Evolutionary conservation across 2,888 invertebrate species (phyloP).

Genomic region (Tanytarsus gracilentus): DNA sequence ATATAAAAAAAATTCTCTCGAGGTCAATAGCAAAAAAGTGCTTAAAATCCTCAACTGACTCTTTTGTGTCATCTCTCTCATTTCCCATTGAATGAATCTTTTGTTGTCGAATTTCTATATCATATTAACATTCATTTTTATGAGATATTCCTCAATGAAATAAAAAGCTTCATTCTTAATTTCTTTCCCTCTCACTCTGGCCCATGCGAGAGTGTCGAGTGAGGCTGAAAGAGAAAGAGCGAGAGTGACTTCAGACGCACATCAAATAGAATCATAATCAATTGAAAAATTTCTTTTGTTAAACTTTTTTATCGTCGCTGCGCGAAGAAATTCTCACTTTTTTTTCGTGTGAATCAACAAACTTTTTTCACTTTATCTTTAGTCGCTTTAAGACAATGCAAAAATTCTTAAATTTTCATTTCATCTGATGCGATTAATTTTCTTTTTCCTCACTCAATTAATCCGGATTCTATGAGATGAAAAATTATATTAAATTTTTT

Average conservation of each 20-base stretch:
- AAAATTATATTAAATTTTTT: background rate
- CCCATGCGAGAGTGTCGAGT: background rate
- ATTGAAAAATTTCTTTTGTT: conserved; percentile 19
- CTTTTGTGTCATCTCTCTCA: conserved; percentile 18
- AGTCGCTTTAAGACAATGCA: background rate
- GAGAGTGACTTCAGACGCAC: conserved; percentile 6
- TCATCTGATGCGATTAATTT: background rate
- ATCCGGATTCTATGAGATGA: background rate
- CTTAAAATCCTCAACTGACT: conserved; percentile 4
- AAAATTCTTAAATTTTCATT: background rate
- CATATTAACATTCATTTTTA: conserved; percentile 19
- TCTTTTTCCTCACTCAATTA: background rate
- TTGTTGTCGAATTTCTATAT: conserved; percentile 24
- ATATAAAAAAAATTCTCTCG: no score
- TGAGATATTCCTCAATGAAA: conserved; percentile 26
- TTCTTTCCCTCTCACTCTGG: background rate
- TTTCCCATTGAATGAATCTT: conserved; percentile 20
- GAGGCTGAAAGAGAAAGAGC: background rate
- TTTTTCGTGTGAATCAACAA: background rate
- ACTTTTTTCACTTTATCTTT: background rate
- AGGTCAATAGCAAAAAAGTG: conserved; percentile 26
- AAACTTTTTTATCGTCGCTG: background rate
- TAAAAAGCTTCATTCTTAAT: conserved; percentile 25
- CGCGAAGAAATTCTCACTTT: background rate
- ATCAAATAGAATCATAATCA: conserved; percentile 11